Percentiles rank a stretch among this genome's conserved stretches.
Evolutionary conservation across 2,888 invertebrate genomes (phyloP).

Genomic region (Macaria liturata): DNA sequence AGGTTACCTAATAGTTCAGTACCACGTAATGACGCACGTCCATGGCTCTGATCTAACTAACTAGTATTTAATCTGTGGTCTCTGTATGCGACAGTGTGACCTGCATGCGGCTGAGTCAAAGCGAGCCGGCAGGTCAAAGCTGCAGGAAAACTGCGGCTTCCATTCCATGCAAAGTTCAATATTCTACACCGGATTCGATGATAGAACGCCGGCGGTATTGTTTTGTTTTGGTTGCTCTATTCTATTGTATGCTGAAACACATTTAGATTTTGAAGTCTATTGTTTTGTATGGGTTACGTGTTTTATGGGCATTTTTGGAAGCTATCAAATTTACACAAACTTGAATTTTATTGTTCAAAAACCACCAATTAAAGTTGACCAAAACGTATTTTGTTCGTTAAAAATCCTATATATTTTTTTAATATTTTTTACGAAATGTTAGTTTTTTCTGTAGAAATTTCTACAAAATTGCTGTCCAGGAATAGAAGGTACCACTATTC

Average conservation of each 20-base stretch:
- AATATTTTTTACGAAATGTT: too few species aligned
- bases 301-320: too few species aligned
- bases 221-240: slow-evolving; percentile 21
- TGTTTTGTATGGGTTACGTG: too few species aligned
- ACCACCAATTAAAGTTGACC: too few species aligned
- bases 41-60: slow-evolving; percentile 9
- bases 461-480: too few species aligned
- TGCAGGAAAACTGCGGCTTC: slow-evolving; percentile 58
- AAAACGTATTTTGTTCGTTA: too few species aligned
- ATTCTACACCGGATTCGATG: slow-evolving; percentile 34
- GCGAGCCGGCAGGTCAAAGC: slow-evolving; percentile 56
- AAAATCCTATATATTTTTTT: too few species aligned
- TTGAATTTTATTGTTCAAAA: too few species aligned
- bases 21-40: slow-evolving; percentile 26
- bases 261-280: too few species aligned
- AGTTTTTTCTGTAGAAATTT: too few species aligned
- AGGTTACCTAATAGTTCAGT: slow-evolving; percentile 1
- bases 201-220: slow-evolving; percentile 38
- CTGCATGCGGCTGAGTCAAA: slow-evolving; percentile 55
- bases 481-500: too few species aligned
- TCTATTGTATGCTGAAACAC: not conserved
- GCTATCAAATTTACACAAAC: too few species aligned
- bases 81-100: slow-evolving; percentile 18
- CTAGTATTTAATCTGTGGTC: not conserved
- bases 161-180: slow-evolving; percentile 60